Evolutionary conservation across 2,888 invertebrate species (phyloP), one percentile per base, ranked within the genome.

Genomic region (Halocaridina rubra): DNA sequence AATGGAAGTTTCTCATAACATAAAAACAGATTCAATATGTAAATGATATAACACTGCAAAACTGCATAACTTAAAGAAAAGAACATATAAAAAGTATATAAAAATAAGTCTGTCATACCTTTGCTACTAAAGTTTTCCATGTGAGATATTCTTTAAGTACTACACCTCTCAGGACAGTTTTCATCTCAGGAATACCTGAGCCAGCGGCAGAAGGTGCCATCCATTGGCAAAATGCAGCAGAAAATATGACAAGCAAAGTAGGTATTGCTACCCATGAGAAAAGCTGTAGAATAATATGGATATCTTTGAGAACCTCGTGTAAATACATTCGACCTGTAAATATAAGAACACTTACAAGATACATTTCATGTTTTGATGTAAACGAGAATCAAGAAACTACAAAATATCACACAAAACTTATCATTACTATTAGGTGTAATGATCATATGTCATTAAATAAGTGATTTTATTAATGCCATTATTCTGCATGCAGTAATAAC

Each of bases 171-270:
- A 97, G 93, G 88, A 99, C 98, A 4, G 99, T 99, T 93, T 99
- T 99, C 97, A 99, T 98, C 92, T 99, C 99, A 72, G 98, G 99
- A 90, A 99, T 98, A 87, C 99, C 98, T 79, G 98, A 98, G 89
- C 98, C 97, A 96, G 91, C 84, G 8, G 98, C 97, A 91, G 99
- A 98, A 4, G 98, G 98, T 4, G 98, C 98, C 75, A 99, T 95
- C 79, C 98, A 94, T 91, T 98, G 98, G 13, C 97, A 98, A 92
- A 99, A 98, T 2, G 98, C 97, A 30, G 98, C 96, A 29, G 98
- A 97, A 92, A 98, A 97, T 84, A 98, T 93, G 87, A 98, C 96
- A 88, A 99, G 93, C 89, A 97, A 95, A 0, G 98, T 94, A 0
- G 98, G 97, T 88, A 98, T 93, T 1, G 95, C 94, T 39, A 98